Conservation (phyloP, 2,113 vertebrate species). For the Myotis davidii region DNA sequence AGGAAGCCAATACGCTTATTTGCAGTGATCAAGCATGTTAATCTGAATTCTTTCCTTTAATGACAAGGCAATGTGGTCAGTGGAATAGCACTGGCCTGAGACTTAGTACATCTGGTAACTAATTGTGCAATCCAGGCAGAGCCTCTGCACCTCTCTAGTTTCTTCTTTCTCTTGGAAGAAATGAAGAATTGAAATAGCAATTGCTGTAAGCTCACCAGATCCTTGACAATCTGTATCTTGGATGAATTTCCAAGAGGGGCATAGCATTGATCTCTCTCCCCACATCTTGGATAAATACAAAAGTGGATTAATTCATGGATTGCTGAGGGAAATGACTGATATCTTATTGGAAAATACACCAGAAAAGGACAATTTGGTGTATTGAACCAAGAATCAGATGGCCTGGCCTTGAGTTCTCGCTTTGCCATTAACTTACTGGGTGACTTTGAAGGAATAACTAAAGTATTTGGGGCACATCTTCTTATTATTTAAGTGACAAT, state of each 20-base stretch:
- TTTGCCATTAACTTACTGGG: neutral
- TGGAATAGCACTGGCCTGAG: neutral
- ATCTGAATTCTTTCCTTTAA: slow-evolving; percentile 17
- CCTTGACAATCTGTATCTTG: neutral
- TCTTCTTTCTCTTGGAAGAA: neutral
- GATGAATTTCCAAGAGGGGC: neutral
- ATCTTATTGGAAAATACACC: neutral
- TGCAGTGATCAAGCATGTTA: neutral
- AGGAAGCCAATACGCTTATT: neutral
- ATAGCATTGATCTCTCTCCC: neutral
- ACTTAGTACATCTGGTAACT: neutral
- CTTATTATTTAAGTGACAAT: neutral
- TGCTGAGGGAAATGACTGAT: neutral
- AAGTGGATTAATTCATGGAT: neutral
- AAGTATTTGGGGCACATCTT: neutral
- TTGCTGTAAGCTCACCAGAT: neutral
- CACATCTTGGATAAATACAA: neutral
- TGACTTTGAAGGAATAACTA: neutral
- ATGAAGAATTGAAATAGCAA: neutral
- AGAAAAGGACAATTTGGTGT: neutral
- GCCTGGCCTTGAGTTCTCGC: neutral
- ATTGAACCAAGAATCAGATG: neutral
- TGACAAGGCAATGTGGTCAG: neutral
- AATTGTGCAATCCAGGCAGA: neutral
- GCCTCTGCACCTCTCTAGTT: neutral